Percentiles rank a stretch among this genome's conserved stretches.
Conservation (phyloP, 2,888 invertebrate genomes). For the Tipula confusa region DNA sequence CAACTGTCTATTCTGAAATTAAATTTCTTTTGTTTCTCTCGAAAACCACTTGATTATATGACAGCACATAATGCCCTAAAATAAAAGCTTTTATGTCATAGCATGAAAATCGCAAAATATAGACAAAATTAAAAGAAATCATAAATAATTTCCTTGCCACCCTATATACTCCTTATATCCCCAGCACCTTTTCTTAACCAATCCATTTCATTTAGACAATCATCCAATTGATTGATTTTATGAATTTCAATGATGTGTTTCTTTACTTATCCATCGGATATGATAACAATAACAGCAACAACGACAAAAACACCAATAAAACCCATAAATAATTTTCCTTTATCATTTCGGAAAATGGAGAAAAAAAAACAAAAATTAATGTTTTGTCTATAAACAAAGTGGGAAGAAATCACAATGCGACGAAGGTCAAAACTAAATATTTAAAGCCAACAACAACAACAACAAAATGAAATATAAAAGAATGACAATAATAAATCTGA, state of each 20-base stretch:
- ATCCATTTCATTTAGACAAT: neutral
- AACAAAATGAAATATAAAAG: too few species aligned
- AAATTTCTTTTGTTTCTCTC: neutral
- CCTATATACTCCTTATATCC: too few species aligned
- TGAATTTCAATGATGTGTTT: neutral
- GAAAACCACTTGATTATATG: neutral
- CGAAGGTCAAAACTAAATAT: neutral
- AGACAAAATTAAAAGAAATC: neutral
- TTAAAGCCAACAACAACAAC: neutral
- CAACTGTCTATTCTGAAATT: neutral
- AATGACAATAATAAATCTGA: neutral
- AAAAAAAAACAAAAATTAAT: neutral
- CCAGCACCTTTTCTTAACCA: neutral
- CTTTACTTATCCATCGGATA: neutral
- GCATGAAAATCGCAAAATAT: neutral
- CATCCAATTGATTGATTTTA: conserved; percentile 20
- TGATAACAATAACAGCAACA: neutral
- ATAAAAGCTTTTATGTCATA: neutral
- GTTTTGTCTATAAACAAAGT: neutral
- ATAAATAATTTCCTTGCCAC: neutral
- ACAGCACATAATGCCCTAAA: neutral
- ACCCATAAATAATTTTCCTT: neutral
- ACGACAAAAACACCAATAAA: neutral
- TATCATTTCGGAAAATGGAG: neutral
- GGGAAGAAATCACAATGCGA: neutral